Percentiles rank a stretch among this genome's conserved stretches.
Conservation (phyloP, 1,140 invertebrate genomes). For the Drosophila baimaii region DNA sequence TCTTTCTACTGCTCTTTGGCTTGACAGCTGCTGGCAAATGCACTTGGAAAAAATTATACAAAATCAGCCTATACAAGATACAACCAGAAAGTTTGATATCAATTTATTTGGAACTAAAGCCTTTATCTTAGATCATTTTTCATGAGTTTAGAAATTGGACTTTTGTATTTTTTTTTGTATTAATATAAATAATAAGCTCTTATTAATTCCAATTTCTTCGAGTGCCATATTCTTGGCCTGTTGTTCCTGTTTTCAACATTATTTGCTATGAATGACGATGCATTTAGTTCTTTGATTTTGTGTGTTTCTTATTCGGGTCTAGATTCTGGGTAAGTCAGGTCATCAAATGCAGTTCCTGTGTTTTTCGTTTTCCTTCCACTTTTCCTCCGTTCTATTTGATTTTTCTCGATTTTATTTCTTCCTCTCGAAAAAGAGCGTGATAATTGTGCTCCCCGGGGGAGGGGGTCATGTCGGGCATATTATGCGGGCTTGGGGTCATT, state of each 20-base stretch:
- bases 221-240: conserved; percentile 15
- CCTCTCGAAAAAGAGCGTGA: conserved; percentile 54
- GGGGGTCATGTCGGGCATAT: conserved; percentile 3
- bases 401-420: conserved; percentile 32
- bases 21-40: conserved; percentile 53
- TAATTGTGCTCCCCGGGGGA: conserved; percentile 63
- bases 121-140: too few species aligned
- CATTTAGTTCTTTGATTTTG: conserved; percentile 42
- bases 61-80: neutral
- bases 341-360: conserved; percentile 76
- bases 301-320: conserved; percentile 56
- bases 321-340: conserved; percentile 59
- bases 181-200: too few species aligned
- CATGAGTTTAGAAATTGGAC: too few species aligned
- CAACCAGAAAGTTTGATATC: neutral
- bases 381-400: conserved; percentile 47
- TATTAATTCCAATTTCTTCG: neutral
- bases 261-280: conserved; percentile 70
- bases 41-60: neutral
- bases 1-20: conserved; percentile 17
- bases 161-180: too few species aligned
- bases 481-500: conserved; percentile 44
- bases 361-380: conserved; percentile 53
- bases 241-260: conserved; percentile 50
- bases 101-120: too few species aligned